These are phyloP conservation scores for Volucella zonaria DNA, from an alignment of 2,888 invertebrate species.

Conservation along the genomic window DNA sequence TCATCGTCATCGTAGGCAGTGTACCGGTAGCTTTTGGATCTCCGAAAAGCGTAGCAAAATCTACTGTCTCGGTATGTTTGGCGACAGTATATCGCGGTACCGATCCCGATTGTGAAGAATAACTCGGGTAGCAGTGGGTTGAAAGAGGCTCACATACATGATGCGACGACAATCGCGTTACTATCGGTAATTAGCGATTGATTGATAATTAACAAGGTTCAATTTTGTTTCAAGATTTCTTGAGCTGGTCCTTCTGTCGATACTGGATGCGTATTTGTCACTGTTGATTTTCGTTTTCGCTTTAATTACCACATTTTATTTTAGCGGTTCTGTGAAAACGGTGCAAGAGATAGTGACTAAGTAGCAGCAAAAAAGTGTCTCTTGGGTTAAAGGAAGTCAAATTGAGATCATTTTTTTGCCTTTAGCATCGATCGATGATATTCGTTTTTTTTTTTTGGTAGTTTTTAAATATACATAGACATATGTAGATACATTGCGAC, in stretches of 20 bases:
- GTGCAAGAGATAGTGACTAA: neutral
- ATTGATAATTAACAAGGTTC: conserved; percentile 80
- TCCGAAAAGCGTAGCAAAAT: conserved; percentile 49
- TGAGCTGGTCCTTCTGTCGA: conserved; percentile 16
- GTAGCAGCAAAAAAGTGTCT: neutral
- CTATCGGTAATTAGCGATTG: conserved; percentile 80
- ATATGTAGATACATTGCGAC: too few relatives aligned
- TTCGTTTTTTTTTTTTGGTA: too few relatives aligned
- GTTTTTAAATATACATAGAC: too few relatives aligned
- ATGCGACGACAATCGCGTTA: conserved; percentile 79
- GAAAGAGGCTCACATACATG: conserved; percentile 44
- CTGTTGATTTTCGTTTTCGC: conserved; percentile 53
- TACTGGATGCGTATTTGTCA: conserved; percentile 43
- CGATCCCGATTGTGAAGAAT: conserved; percentile 69
- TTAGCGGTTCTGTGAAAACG: conserved; percentile 27
- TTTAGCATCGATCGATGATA: too few relatives aligned
- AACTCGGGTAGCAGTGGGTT: conserved; percentile 47
- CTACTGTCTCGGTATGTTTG: conserved; percentile 26
- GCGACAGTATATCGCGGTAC: conserved; percentile 53
- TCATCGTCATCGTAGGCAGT: conserved; percentile 66
- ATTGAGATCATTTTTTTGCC: too few relatives aligned
- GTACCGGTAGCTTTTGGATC: conserved; percentile 66
- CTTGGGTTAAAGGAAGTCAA: too few relatives aligned
- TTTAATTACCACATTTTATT: conserved; percentile 63
- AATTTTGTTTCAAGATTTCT: conserved; percentile 76